These are phyloP conservation scores for Aphaenogaster rudis DNA, from an alignment of 1,140 invertebrate genomes.

Conservation along the genomic window DNA sequence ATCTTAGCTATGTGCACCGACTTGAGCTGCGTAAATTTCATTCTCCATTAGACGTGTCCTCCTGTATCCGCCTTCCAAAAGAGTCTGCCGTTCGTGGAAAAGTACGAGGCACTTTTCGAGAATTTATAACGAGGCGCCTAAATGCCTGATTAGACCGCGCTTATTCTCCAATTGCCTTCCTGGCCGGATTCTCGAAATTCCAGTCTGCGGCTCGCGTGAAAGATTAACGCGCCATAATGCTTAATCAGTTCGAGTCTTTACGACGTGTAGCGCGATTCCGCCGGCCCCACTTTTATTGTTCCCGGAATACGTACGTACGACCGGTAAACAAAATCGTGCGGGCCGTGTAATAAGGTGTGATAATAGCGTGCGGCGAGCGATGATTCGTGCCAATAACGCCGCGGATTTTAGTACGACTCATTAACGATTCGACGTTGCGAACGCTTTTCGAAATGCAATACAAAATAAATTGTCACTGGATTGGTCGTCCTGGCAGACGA, in stretches of 20 bases:
- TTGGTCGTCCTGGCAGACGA: neutral
- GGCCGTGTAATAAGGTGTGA: constrained; percentile 14
- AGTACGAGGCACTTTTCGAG: constrained; percentile 21
- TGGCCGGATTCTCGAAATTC: constrained; percentile 49
- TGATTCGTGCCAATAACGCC: constrained; percentile 34
- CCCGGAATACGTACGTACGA: constrained; percentile 25
- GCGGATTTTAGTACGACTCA: constrained; percentile 22
- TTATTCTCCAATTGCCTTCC: constrained; percentile 21
- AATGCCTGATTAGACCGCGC: constrained; percentile 43
- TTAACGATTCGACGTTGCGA: constrained; percentile 23
- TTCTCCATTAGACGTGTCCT: constrained; percentile 13
- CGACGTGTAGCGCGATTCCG: constrained; percentile 34
- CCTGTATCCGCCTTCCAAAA: neutral
- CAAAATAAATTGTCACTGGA: neutral
- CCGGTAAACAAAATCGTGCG: constrained; percentile 5
- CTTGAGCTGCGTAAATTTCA: neutral
- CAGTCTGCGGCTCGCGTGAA: constrained; percentile 2
- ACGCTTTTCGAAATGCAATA: constrained; percentile 15
- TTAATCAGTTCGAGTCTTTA: constrained; percentile 63
- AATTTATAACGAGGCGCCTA: constrained; percentile 33
- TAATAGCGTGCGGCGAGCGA: constrained; percentile 21
- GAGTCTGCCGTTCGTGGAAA: neutral
- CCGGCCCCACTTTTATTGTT: constrained; percentile 49
- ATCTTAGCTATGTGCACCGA: neutral
- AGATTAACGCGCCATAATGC: constrained; percentile 47